phyloP scores from a whole-genome alignment of 2,113 vertebrate species.

The Acanthochromis polyacanthus region DNA sequence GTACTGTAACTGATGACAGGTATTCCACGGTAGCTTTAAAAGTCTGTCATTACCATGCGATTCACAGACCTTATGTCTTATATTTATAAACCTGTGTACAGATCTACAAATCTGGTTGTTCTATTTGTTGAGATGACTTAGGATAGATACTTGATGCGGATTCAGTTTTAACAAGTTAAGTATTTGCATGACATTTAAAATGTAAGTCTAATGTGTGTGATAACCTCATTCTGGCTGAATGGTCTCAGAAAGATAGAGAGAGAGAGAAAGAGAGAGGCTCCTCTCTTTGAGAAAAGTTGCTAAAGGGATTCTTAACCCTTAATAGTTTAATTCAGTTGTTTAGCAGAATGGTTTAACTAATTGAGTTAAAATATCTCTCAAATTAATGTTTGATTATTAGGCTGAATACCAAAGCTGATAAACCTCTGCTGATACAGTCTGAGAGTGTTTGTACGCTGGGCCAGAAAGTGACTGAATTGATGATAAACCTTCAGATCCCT shows the following conservation, averaged over 20 bases:
- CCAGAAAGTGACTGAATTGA: conserved; percentile 38
- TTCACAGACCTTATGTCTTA: not conserved
- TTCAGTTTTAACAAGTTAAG: too few relatives aligned
- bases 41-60: too few relatives aligned
- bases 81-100: not conserved
- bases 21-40: too few relatives aligned
- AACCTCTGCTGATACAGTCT: conserved; percentile 18
- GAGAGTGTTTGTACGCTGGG: conserved; percentile 21
- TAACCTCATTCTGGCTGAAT: not conserved
- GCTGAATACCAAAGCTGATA: conserved; percentile 10
- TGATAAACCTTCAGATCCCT: conserved; percentile 12
- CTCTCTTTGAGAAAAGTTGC: too few relatives aligned
- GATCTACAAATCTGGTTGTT: too few relatives aligned
- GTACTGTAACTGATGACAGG: too few relatives aligned
- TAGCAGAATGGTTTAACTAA: conserved; percentile 15
- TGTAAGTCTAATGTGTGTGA: not conserved
- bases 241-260: not conserved
- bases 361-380: conserved; percentile 25
- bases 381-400: conserved; percentile 23
- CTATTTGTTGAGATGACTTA: too few relatives aligned
- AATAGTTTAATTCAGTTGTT: conserved; percentile 10
- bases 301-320: conserved; percentile 16
- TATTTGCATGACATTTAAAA: not conserved
- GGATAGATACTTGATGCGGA: too few relatives aligned
- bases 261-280: not conserved